Evolutionary conservation across 2,113 vertebrate species (phyloP), one percentile per base, ranked within the genome.

Genomic region (Holacanthus passer): DNA sequence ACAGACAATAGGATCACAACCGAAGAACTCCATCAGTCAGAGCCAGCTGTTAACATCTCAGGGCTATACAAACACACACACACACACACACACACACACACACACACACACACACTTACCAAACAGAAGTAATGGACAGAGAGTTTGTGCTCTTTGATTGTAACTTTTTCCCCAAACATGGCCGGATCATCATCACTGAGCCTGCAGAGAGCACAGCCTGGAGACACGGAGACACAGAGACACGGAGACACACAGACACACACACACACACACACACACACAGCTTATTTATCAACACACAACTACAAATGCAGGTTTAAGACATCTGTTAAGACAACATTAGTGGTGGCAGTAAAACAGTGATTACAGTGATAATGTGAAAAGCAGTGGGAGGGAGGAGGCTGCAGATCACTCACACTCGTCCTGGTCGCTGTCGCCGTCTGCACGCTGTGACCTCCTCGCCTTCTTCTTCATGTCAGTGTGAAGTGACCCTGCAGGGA

Each of bases 101-200:
- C 31, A 39, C 8, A 52, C 17, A 58, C 20, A 60, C 5, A 72
- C 3, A 73, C 10, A 17, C 92, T 96, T 83, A 99, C 98, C 95
- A 99, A 88, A 91, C 98, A 99, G 83, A 98, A 97, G 90, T 98
- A 98, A 92, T 99, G 98, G 72, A 98, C 92, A 35, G 96, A 96
- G 27, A 99, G 89, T 37, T 95, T 93, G 70, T 95, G 93, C 41
- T 96, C 92, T 55, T 94, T 77, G 4, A 96, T 90, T 24, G 94
- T 96, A 73, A 96, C 95, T 86, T 97, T 99, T 77, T 99, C 97
- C 55, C 98, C 98, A 68, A 97, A 98, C 83, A 97, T 94, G 79
- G 96, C 95, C 32, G 97, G 96, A 81, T 96, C 96, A 71, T 99
- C 95, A 58, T 98, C 97, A 79, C 82, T 84, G 77, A 89, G 91